Evolutionary conservation across 2,888 invertebrate genomes (phyloP).

Genomic region (Barypeithes pellucidus): DNA sequence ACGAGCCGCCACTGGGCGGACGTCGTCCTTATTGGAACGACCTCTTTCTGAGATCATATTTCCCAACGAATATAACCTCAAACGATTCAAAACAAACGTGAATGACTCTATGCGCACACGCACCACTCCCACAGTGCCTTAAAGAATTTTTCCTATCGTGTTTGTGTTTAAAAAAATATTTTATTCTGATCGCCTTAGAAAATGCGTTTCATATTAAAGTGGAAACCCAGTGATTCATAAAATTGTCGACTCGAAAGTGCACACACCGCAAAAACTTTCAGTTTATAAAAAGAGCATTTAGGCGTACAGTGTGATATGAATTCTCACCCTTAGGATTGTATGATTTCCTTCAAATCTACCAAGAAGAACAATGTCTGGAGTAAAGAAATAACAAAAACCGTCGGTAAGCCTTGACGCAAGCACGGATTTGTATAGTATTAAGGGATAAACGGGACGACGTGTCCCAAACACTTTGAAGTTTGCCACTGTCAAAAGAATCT

Average conservation of each 20-base stretch:
- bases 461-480: conserved; percentile 69
- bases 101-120: too few relatives aligned
- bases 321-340: conserved; percentile 58
- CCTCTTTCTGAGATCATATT: too few relatives aligned
- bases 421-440: conserved; percentile 69
- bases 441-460: conserved; percentile 69
- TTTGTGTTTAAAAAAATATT: too few relatives aligned
- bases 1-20: too few relatives aligned
- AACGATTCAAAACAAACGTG: too few relatives aligned
- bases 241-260: conserved; percentile 35
- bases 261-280: conserved; percentile 39
- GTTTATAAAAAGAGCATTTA: conserved; percentile 54
- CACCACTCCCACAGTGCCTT: too few relatives aligned
- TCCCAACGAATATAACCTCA: too few relatives aligned
- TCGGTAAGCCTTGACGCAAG: conserved; percentile 68
- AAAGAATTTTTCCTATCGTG: too few relatives aligned
- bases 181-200: neutral
- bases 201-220: neutral
- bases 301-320: conserved; percentile 56
- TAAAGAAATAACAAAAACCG: conserved; percentile 61
- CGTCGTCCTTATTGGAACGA: too few relatives aligned
- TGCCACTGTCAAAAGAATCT: conserved; percentile 69
- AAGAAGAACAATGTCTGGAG: conserved; percentile 66
- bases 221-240: conserved; percentile 28
- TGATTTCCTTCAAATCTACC: conserved; percentile 63